phyloP scores from a whole-genome alignment of 1,140 invertebrate species.

The Aphis craccivora region DNA sequence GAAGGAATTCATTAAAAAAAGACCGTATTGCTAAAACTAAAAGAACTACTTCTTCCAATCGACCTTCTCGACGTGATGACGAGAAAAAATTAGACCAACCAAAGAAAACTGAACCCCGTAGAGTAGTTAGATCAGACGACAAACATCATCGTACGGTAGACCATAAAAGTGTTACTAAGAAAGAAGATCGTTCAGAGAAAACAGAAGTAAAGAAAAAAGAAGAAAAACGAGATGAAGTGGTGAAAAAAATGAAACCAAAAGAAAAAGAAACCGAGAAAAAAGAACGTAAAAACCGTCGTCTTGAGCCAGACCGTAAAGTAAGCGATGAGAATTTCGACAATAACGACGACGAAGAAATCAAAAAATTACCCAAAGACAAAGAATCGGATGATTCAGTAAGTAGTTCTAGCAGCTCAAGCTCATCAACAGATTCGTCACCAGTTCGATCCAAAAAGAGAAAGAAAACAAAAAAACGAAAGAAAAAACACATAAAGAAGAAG shows the following conservation, averaged over 20 bases:
- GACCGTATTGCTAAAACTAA: not conserved
- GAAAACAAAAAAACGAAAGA: constrained; percentile 60
- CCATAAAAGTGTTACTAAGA: constrained; percentile 51
- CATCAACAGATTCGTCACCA: constrained; percentile 58
- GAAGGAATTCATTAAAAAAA: constrained; percentile 38
- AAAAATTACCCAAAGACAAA: constrained; percentile 59
- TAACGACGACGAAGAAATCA: constrained; percentile 29
- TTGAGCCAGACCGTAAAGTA: not conserved
- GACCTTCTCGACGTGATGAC: constrained; percentile 32
- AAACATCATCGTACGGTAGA: constrained; percentile 42
- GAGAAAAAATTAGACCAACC: constrained; percentile 35
- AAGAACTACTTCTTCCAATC: not conserved
- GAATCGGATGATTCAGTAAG: constrained; percentile 32
- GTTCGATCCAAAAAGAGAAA: constrained; percentile 60
- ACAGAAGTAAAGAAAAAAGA: constrained; percentile 54
- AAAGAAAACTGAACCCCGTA: constrained; percentile 58
- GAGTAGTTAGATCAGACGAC: constrained; percentile 38
- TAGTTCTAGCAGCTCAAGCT: constrained; percentile 52
- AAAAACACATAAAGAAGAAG: constrained; percentile 60
- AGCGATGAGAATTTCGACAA: not conserved
- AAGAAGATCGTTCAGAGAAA: constrained; percentile 46
- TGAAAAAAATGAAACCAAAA: constrained; percentile 38
- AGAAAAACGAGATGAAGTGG: constrained; percentile 16
- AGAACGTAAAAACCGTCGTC: constrained; percentile 39
- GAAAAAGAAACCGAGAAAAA: constrained; percentile 51